Base-by-base conservation (phyloP, 2,888 invertebrate genomes). In the Acrobasis suavella region DNA sequence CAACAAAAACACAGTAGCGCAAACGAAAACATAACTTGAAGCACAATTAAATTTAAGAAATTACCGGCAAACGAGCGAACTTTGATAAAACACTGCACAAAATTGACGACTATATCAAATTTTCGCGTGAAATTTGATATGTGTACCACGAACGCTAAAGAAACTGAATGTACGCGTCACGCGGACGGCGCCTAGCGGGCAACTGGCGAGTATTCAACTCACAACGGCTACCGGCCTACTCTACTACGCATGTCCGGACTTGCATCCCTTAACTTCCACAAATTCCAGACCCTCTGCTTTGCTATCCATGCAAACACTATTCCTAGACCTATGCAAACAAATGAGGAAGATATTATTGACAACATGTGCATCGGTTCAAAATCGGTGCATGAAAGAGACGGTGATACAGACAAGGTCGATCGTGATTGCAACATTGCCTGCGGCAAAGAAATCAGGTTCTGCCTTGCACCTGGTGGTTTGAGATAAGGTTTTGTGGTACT, bases 101-200 rank as follows among this genome's bases (percentile, higher is more conserved):
- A 78, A 80, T 82, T 78, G 85, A 91, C 91, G 80, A 91, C 91
- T 70, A 89, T 90, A 91, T 89, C 91, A 89, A 91, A 91, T 87
- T 92, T 91, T 88, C 85, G 78, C 86, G 86, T 86, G 87, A 91
- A 92, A 92, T 89, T 89, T 85, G 91, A 92, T 91, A 91, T 88
- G 91, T 91, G 91, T 86, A 84, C 85, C 77, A 79, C 77, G 76
- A 83, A 72, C 72, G 64, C 62, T 63, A 72, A 67, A 67, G 71
- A 72, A 69, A 69, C 69, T 66, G 71, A 65, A 62, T 61, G 65
- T 60, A 80, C 76, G 73, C 79, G 69, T 78, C 91, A 77, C 81
- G 71, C 86, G 73, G 74, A 74, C 85, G 83, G 76, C 85, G 84
- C 81, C 81, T 88, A 85, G 81, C 80, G 81, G 73, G 76, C 86